Percentiles rank a stretch among this genome's conserved stretches.
phyloP scores from a whole-genome alignment of 2,888 invertebrate species.

The Slavum lentiscoides region DNA sequence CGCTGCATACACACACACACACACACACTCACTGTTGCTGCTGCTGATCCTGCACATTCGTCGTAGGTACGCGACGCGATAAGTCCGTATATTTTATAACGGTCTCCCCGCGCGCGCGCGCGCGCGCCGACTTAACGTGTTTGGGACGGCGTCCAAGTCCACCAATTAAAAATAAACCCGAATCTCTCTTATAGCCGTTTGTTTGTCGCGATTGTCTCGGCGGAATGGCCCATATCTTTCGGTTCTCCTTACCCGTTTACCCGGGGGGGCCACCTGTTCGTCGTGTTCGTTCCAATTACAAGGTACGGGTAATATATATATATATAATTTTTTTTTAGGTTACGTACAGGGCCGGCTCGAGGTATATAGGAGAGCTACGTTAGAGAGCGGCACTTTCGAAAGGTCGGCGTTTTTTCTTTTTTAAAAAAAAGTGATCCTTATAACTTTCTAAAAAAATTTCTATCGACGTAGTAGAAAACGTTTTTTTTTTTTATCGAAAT shows the following conservation, averaged over 20 bases:
- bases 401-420: no score
- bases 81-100: not conserved
- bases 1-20: not conserved
- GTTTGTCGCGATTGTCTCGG: not conserved
- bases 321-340: no score
- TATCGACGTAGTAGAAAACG: no score
- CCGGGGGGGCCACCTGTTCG: not conserved
- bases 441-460: no score
- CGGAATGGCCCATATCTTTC: slow-evolving; percentile 33
- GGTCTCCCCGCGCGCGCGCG: not conserved
- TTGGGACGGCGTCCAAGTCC: slow-evolving; percentile 28
- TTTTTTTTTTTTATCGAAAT: no score
- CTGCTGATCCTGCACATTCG: no score
- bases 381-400: no score
- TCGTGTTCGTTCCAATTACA: not conserved
- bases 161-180: slow-evolving; percentile 51
- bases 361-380: no score
- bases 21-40: no score
- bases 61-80: no score
- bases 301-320: not conserved
- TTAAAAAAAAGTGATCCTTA: no score
- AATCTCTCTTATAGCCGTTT: slow-evolving; percentile 19
- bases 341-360: no score
- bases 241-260: not conserved
- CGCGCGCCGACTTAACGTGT: not conserved